Base-by-base conservation (phyloP, 2,888 invertebrate species). In the Biston betularia region DNA sequence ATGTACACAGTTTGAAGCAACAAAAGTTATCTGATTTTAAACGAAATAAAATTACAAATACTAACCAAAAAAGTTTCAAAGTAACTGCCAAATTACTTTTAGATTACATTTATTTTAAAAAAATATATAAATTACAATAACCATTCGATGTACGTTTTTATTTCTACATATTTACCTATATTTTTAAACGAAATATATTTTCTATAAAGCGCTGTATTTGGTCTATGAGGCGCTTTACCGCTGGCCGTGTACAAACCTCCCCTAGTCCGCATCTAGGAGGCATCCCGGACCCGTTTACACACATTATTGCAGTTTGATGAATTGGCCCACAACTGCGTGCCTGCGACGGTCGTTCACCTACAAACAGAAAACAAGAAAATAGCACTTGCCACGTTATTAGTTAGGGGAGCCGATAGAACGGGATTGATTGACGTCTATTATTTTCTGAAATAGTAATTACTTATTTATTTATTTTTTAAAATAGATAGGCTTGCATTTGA, bases 291-390 rank as follows among this genome's bases (percentile, higher is more conserved):
- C 78, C 84, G 87, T 86, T 86, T 87, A 84, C 87, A 84, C 86
- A 88, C 89, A 89, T 89, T 88, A 89, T 89, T 88, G 83, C 86
- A 84, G 86, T 89, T 87, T 90, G 89, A 90, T 89, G 89, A 86
- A 89, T 88, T 88, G 86, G 85, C 81, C 80, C 76, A 74, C 82
- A 80, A 76, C 80, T 73, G 73, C 75, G 74, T 61, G 65, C 65
- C 60, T 44, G n/a, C 71, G 72, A 71, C 85, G 90, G 89, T 88
- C 90, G 81, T 89, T 89, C 89, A 89, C 89, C 79, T 83, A 77
- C 69, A 54, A 75, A 73, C 61, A 65, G 64, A 70, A 69, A 68
- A 69, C 49, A 60, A 60, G 54, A 71, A 69, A 65, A 57, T 45
- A 4, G 40, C 15, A 62, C 49, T 68, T 70, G 59, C 12, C 9